These are phyloP conservation scores for Paramormyrops kingsleyae DNA, from an alignment of 2,113 vertebrate genomes.

Conservation along the genomic window DNA sequence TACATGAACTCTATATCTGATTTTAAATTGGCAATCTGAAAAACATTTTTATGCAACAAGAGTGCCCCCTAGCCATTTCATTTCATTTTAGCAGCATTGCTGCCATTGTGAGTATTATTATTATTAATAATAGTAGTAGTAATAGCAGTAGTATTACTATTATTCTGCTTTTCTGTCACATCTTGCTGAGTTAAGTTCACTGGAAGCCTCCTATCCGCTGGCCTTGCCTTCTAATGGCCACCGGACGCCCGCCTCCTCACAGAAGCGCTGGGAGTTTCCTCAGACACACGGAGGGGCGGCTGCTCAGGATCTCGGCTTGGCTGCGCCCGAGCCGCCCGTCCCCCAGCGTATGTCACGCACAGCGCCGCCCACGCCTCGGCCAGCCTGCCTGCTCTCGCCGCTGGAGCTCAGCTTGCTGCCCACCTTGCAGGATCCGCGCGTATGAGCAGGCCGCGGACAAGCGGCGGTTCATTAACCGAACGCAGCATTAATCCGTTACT, in stretches of 20 bases:
- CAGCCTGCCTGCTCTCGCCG: neutral
- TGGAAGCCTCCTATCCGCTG: neutral
- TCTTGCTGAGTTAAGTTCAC: neutral
- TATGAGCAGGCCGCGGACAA: neutral
- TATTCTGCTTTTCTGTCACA: neutral
- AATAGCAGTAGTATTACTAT: neutral
- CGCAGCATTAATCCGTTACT: neutral
- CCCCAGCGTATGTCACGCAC: neutral
- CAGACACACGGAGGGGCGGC: neutral
- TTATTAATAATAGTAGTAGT: neutral
- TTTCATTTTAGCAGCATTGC: neutral
- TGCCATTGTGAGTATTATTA: neutral
- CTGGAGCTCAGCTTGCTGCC: neutral
- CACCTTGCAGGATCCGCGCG: neutral
- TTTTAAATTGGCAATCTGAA: neutral
- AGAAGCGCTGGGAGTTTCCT: neutral
- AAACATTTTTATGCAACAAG: slow-evolving; percentile 14
- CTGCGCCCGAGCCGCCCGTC: neutral
- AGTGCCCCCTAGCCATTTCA: slow-evolving; percentile 11
- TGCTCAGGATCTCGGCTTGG: neutral
- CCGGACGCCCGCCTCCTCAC: neutral
- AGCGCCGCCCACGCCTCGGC: neutral
- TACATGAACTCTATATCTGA: neutral
- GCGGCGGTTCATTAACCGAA: neutral
- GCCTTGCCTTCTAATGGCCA: neutral